Evolutionary conservation across 37 sponge, comb jelly and placozoan species (phyloP).

Genomic region (Diacarnus erythraeanus): DNA sequence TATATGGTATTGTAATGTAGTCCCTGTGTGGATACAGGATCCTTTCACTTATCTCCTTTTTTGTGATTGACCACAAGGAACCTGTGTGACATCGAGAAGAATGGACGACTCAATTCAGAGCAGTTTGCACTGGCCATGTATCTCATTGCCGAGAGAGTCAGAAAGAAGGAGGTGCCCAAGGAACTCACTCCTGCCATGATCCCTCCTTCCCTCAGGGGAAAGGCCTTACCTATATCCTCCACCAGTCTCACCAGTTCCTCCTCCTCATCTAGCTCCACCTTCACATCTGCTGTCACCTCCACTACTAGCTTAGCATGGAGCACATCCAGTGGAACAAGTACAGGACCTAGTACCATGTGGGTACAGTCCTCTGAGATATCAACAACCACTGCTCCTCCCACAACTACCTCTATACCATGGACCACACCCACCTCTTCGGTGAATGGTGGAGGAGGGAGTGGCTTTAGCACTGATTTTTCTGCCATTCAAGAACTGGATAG

Average conservation of each 20-base stretch:
- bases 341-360: not conserved
- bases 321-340: not conserved
- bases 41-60: too few species aligned
- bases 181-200: slow-evolving; percentile 69
- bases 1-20: too few species aligned
- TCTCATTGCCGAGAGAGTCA: slow-evolving; percentile 78
- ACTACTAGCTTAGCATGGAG: not conserved
- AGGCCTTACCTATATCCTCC: not conserved
- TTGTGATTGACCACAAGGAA: too few species aligned
- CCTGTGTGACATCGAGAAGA: slow-evolving; percentile 71
- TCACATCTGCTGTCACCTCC: not conserved
- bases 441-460: not conserved
- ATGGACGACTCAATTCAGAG: slow-evolving; percentile 76
- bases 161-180: slow-evolving; percentile 61
- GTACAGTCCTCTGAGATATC: not conserved
- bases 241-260: not conserved
- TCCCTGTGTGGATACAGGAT: too few species aligned
- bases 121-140: slow-evolving; percentile 92
- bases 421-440: not conserved
- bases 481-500: slow-evolving; percentile 86
- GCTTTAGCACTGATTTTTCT: slow-evolving; percentile 68
- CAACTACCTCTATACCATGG: not conserved
- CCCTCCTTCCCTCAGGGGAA: slow-evolving; percentile 64
- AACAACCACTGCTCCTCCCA: not conserved
- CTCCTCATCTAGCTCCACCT: slow-evolving; percentile 5